A percentile compares a stretch with the other conserved stretches of the same genome.
Evolutionary conservation across 2,888 invertebrate genomes (phyloP).

Genomic region (Dilophus febrilis): DNA sequence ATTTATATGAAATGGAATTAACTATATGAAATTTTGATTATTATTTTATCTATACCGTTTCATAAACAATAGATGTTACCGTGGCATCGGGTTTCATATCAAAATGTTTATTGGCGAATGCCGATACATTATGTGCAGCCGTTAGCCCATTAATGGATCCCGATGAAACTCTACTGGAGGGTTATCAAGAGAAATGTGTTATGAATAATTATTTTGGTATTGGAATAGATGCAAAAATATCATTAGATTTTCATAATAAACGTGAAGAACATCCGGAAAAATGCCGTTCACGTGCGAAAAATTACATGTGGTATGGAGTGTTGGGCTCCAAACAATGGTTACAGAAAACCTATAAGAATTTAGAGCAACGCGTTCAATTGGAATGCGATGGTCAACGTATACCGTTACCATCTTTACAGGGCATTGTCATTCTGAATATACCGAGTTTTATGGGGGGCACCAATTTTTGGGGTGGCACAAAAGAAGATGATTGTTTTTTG

Average conservation of each 20-base stretch:
- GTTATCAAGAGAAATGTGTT: constrained; percentile 82
- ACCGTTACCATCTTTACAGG: constrained; percentile 87
- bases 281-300: constrained; percentile 81
- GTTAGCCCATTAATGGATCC: constrained; percentile 92
- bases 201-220: constrained; percentile 99
- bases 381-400: constrained; percentile 95
- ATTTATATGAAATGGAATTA: background rate
- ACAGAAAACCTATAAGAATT: constrained; percentile 86
- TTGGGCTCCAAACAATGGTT: constrained; percentile 58
- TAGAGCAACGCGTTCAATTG: constrained; percentile 85
- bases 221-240: constrained; percentile 94
- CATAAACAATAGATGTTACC: constrained; percentile 36
- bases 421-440: constrained; percentile 93
- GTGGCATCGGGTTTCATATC: constrained; percentile 77
- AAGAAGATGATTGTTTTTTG: constrained; percentile 79
- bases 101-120: constrained; percentile 87
- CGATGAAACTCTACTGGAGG: constrained; percentile 72
- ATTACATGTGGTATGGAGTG: constrained; percentile 91
- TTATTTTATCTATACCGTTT: background rate
- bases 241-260: constrained; percentile 91
- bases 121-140: constrained; percentile 89
- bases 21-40: background rate
- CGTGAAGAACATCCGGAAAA: constrained; percentile 95
- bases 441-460: constrained; percentile 96
- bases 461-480: constrained; percentile 93